Evolutionary conservation across 2,797 vertebrate genomes (phyloP).

Genomic region (Hemitrygon akajei): DNA sequence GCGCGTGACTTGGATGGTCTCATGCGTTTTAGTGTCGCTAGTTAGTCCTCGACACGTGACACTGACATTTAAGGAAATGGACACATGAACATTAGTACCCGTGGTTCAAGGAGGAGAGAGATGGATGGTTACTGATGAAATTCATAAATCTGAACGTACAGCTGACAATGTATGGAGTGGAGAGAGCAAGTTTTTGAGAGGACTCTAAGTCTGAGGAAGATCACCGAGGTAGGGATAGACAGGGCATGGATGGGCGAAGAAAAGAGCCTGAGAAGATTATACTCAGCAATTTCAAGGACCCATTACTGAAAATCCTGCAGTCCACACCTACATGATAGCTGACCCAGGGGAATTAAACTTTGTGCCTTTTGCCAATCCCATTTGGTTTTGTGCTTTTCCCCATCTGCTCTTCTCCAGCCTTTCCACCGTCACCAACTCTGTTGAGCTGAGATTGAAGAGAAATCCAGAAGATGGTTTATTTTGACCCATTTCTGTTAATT

Average conservation of each 20-base stretch:
- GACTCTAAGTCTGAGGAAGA: not conserved
- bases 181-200: not conserved
- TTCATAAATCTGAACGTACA: not conserved
- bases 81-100: not conserved
- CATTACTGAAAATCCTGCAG: not conserved
- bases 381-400: not conserved
- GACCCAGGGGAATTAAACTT: not conserved
- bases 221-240: not conserved
- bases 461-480: not conserved
- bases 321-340: not conserved
- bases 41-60: not conserved
- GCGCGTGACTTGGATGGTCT: not conserved
- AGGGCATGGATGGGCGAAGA: not conserved
- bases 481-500: not conserved
- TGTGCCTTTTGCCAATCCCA: not conserved
- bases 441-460: too few relatives aligned
- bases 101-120: not conserved
- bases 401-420: not conserved
- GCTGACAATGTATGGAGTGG: not conserved
- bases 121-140: not conserved
- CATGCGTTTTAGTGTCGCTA: not conserved
- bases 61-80: not conserved
- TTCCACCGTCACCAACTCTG: not conserved
- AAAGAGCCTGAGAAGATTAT: not conserved
- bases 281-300: not conserved